Conservation (phyloP, 2,113 vertebrate genomes). For the Prionailurus viverrinus region DNA sequence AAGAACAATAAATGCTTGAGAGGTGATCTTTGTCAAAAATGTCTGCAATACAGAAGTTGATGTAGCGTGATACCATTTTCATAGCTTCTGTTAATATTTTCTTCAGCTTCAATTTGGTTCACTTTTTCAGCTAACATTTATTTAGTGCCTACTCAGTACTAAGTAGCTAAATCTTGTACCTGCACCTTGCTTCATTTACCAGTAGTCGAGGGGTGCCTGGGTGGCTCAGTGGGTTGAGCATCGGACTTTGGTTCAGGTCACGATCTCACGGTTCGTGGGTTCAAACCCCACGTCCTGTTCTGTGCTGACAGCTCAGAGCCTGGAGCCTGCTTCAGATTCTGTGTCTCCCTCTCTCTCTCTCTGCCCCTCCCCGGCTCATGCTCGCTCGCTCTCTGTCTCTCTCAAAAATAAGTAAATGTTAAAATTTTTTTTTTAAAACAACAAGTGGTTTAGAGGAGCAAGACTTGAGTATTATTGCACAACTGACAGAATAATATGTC, state of each 20-base stretch:
- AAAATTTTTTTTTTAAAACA: no score
- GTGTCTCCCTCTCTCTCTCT: no score
- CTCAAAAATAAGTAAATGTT: no score
- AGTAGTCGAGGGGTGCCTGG: neutral
- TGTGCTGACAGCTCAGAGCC: no score
- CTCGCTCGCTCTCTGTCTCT: no score
- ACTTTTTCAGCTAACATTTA: conserved; percentile 25
- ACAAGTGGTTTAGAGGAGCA: neutral
- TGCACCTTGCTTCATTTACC: neutral
- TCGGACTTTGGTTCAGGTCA: no score
- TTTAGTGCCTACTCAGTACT: neutral
- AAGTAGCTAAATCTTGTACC: neutral
- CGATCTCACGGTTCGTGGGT: no score
- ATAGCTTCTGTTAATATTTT: conserved; percentile 25
- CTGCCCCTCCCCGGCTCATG: no score
- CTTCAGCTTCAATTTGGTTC: neutral
- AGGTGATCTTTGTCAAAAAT: conserved; percentile 33
- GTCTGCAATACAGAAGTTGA: neutral
- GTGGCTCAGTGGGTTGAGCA: no score
- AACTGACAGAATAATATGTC: neutral
- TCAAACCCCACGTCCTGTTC: no score
- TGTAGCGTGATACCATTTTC: neutral
- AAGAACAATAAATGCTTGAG: conserved; percentile 7
- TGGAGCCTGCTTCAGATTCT: no score
- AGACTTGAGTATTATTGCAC: neutral